phyloP scores from a whole-genome alignment of 2,113 vertebrate genomes.

The Micronisus gabar region DNA sequence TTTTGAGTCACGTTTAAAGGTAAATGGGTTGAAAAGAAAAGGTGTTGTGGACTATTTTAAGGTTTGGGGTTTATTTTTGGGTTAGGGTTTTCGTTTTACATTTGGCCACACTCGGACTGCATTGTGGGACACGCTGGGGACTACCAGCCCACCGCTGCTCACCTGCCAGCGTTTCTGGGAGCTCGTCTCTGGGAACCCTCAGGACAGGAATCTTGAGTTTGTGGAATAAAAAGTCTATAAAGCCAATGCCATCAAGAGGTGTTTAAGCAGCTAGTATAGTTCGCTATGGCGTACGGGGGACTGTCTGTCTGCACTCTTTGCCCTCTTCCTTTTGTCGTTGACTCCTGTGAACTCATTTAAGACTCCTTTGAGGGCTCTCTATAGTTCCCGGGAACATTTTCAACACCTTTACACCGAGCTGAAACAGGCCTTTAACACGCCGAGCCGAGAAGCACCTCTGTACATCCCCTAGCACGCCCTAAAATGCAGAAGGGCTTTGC shows the following conservation, averaged over 20 bases:
- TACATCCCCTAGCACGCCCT: neutral
- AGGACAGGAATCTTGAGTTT: neutral
- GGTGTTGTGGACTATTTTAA: neutral
- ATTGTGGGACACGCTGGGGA: fast-evolving
- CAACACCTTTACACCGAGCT: neutral
- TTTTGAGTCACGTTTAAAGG: neutral
- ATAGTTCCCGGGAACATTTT: neutral
- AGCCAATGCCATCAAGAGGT: neutral
- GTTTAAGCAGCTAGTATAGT: fast-evolving
- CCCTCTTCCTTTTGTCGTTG: neutral
- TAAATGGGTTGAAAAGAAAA: neutral
- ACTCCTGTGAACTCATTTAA: neutral
- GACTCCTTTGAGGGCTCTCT: neutral
- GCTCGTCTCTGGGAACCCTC: neutral
- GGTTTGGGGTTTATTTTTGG: neutral
- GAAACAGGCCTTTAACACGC: neutral
- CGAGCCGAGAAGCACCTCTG: neutral
- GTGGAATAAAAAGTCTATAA: fast-evolving
- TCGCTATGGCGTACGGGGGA: neutral
- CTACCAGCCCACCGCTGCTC: neutral
- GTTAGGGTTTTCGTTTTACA: neutral
- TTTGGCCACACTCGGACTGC: neutral
- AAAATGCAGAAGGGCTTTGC: neutral
- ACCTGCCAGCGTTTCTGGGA: neutral
- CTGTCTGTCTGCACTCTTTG: neutral